Percentiles rank a stretch among this genome's conserved stretches.
Conservation (phyloP, 1,140 invertebrate species). For the Euwallacea fornicatus region DNA sequence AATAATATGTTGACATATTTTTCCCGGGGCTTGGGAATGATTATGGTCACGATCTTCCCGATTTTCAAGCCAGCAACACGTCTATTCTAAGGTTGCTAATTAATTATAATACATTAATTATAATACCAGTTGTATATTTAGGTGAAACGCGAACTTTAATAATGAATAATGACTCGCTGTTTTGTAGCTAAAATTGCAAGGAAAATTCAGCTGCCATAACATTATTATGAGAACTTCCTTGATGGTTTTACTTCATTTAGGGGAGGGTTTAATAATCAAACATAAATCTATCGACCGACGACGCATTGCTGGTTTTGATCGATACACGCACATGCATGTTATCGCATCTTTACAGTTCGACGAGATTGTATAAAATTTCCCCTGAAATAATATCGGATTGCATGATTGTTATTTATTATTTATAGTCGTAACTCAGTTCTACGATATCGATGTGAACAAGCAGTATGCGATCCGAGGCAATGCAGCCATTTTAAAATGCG, state of each 20-base stretch:
- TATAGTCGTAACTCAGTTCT: conserved; percentile 81
- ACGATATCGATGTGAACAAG: conserved; percentile 86
- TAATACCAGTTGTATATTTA: no score
- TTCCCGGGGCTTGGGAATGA: no score
- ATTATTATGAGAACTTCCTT: no score
- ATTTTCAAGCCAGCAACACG: no score
- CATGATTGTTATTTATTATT: conserved; percentile 9
- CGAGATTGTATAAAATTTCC: conserved; percentile 2
- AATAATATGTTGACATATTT: no score
- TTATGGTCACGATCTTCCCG: no score
- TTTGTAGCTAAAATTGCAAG: no score
- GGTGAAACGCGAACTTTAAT: no score
- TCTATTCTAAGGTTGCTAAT: no score
- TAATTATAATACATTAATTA: no score
- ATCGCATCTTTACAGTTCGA: conserved; percentile 7
- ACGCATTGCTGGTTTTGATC: conserved; percentile 2
- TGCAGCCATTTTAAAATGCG: conserved; percentile 88
- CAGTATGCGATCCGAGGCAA: conserved; percentile 90
- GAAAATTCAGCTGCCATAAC: no score
- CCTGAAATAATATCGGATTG: neutral
- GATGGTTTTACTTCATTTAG: neutral
- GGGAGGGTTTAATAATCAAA: neutral
- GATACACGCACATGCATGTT: conserved; percentile 5
- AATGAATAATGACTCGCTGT: no score
- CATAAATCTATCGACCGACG: conserved; percentile 5